Evolutionary conservation across 1,140 invertebrate genomes (phyloP), one percentile per base, ranked within the genome.

Genomic region (Drosophila erecta): DNA sequence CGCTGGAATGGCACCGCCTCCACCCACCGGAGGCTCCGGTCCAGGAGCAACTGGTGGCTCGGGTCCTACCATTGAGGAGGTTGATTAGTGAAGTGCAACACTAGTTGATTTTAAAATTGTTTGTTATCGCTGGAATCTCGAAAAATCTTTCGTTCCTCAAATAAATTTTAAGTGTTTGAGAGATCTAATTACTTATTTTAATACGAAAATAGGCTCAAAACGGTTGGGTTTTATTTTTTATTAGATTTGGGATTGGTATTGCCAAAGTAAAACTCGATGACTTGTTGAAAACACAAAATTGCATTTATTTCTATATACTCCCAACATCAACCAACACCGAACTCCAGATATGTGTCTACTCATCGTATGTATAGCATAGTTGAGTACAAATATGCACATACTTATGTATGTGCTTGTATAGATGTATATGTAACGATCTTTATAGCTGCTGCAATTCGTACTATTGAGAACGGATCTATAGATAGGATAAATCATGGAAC

Each of bases 11-110:
- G 95, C 95, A 12, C 95, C 94, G 6, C 46, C 81, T 0, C 17
- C 46, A 20, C 10, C 61, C 1, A 94, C 94, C 37, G 94, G 67
- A 14, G 15, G 93, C 92, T 72, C 56, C 0, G 43, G 1, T 27
- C 0, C 41, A n/a, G 66, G 64, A 0, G 11, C 47, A n/a, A 93
- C 75, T 22, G 65, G 44, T 93, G 93, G 76, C 93, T 94, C 90
- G 72, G 75, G 97, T 76, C 97, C 97, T 58, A 98, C 97, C 78
- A 98, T 98, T 87, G 97, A 98, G 93, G 97, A 98, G 94, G 97
- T 98, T 73, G 97, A 98, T 92, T 98, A 97, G 24, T 14, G 15
- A n/a, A 51, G 6, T 30, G 8, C 4, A 14, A 3, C 12, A 15
- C 6, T 2, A 10, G 38, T 30, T 15, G 17, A 49, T 17, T 40